Evolutionary conservation across 2,888 invertebrate genomes (phyloP).

Genomic region (Mystacides longicornis): DNA sequence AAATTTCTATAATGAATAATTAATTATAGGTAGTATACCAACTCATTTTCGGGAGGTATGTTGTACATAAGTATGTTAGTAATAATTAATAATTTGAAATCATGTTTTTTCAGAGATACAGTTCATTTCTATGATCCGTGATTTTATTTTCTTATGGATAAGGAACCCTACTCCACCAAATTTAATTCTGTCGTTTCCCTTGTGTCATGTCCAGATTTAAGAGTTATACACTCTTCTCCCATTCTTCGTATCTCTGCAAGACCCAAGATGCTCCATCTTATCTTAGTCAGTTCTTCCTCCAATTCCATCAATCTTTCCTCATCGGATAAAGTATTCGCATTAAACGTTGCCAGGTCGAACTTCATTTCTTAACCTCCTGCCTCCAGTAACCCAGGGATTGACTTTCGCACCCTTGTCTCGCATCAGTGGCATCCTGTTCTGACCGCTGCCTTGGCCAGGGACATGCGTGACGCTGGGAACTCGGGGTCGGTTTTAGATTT

Average conservation of each 20-base stretch:
- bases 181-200: slow-evolving; percentile 2
- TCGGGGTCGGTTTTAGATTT: neutral
- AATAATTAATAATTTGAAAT: too few species aligned
- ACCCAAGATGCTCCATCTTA: slow-evolving; percentile 3
- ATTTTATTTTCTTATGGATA: slow-evolving; percentile 2
- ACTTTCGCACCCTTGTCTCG: neutral
- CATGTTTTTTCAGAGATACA: neutral
- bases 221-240: neutral
- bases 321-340: neutral
- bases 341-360: neutral
- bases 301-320: neutral
- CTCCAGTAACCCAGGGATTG: neutral
- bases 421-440: neutral
- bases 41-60: too few species aligned
- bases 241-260: slow-evolving; percentile 2
- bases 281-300: neutral
- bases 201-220: neutral
- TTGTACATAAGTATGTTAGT: too few species aligned
- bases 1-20: too few species aligned
- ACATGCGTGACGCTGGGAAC: neutral
- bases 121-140: neutral
- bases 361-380: neutral
- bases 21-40: too few species aligned
- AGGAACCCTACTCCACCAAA: slow-evolving; percentile 1
- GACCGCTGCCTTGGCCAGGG: neutral